Evolutionary conservation across 2,797 vertebrate genomes (phyloP), one percentile per base, ranked within the genome.

Genomic region (Pelodytes ibericus): DNA sequence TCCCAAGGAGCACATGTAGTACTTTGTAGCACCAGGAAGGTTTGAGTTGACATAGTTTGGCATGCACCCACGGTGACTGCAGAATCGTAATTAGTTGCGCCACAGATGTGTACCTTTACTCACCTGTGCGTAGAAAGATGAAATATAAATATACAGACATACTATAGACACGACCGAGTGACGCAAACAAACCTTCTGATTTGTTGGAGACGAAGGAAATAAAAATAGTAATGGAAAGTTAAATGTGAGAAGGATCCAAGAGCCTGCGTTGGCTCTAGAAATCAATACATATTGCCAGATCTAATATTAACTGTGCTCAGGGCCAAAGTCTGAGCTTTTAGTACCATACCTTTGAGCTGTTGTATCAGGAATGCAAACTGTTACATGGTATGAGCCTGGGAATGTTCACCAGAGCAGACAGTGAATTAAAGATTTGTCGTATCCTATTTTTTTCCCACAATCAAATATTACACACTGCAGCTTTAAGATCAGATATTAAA

Each of bases 271-370:
- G 58, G 66, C 66, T 63, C 49, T 41, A 29, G 26, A 22, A 44
- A 16, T 25, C n/a, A 53, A 25, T 57, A 71, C 24, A 53, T 24
- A 25, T 9, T 63, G 67, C 74, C 74, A 77, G 74, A 61, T 77
- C 74, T 77, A 65, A 71, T 71, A 71, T 77, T 77, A 64, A 77
- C 24, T 26, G 8, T 56, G 47, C 71, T 26, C 24, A 44, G 49
- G 24, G 67, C 74, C 74, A 77, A 77, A 70, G 66, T 36, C 65
- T 70, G 30, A 53, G 63, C 29, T 58, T 66, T 53, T 70, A 76
- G 64, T 77, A 77, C 49, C 74, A 58, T 71, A 70, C 62, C 58
- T 64, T 58, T 39, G 33, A 71, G 62, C 47, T 26, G 30, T 61
- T 62, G 47, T 60, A 18, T 49, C 57, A 76, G 74, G 66, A 68